A percentile compares a stretch with the other conserved stretches of the same genome.
These are phyloP conservation scores for Eunapius fragilis DNA, from an alignment of 37 sponge, comb jelly and placozoan species.

Conservation along the genomic window DNA sequence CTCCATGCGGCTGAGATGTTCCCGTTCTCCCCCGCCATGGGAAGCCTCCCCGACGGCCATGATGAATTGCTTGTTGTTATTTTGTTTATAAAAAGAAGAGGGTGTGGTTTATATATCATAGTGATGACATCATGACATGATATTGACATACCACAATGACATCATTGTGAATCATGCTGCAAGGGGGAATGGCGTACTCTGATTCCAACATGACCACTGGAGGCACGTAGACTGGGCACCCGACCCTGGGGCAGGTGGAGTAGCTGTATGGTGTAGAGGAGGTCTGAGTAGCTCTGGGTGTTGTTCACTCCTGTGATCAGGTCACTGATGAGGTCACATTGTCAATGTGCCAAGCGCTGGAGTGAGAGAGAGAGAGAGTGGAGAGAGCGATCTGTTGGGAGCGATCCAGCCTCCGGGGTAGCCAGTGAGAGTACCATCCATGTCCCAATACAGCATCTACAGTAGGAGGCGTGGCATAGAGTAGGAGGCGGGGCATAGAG, in stretches of 20 bases:
- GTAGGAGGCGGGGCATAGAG: too few relatives aligned
- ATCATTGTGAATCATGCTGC: not conserved
- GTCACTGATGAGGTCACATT: constrained; percentile 60
- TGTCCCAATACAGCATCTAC: constrained; percentile 54
- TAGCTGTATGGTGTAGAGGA: constrained; percentile 53
- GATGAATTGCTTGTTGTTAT: constrained; percentile 60
- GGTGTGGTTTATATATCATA: not conserved
- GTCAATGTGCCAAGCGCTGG: constrained; percentile 78
- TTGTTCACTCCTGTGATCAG: constrained; percentile 59
- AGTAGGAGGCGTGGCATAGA: not conserved
- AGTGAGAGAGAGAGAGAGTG: not conserved
- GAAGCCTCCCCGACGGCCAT: constrained; percentile 63
- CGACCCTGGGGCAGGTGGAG: constrained; percentile 75
- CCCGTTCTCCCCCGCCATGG: constrained; percentile 67
- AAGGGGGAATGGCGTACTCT: not conserved
- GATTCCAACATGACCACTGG: constrained; percentile 26
- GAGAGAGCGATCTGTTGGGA: not conserved
- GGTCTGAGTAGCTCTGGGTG: constrained; percentile 26
- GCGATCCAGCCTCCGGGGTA: not conserved
- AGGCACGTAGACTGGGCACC: constrained; percentile 42
- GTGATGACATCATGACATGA: constrained; percentile 3
- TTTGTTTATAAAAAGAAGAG: constrained; percentile 26
- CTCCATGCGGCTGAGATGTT: constrained; percentile 62
- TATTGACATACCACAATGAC: not conserved
- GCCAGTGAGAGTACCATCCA: constrained; percentile 76